phyloP scores from a whole-genome alignment of 1,140 invertebrate species.

The Lepidurus couesii region DNA sequence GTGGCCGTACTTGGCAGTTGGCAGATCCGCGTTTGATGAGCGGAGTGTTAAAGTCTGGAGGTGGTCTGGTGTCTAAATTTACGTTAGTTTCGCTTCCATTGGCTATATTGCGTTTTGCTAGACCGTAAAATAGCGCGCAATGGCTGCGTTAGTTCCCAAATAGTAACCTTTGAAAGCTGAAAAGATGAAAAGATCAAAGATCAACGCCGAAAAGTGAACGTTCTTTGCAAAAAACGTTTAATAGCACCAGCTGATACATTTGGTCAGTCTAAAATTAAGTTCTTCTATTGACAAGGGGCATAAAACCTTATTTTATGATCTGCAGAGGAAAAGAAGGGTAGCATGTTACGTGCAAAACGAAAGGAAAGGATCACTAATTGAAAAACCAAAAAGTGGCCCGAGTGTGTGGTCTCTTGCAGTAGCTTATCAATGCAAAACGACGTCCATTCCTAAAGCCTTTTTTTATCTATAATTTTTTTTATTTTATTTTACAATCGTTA shows the following conservation, averaged over 20 bases:
- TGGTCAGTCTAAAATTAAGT: not conserved
- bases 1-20: not conserved
- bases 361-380: not conserved
- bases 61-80: not conserved
- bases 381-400: conserved; percentile 7
- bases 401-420: not conserved
- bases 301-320: not conserved
- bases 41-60: not conserved
- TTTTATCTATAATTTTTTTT: not conserved
- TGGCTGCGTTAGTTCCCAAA: conserved; percentile 3
- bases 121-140: not conserved
- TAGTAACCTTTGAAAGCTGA: not conserved
- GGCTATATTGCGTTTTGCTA: not conserved
- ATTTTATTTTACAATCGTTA: not conserved
- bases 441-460: not conserved
- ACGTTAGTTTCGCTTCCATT: not conserved
- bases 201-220: not conserved
- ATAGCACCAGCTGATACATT: not conserved
- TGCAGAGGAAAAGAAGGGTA: not conserved
- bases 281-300: conserved; percentile 9
- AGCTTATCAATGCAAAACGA: not conserved
- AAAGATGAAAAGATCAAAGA: not conserved
- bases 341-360: not conserved
- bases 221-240: not conserved
- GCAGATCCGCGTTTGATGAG: not conserved